These are phyloP conservation scores for Cranoglanis bouderius DNA, from an alignment of 2,113 vertebrate species.

Conservation along the genomic window DNA sequence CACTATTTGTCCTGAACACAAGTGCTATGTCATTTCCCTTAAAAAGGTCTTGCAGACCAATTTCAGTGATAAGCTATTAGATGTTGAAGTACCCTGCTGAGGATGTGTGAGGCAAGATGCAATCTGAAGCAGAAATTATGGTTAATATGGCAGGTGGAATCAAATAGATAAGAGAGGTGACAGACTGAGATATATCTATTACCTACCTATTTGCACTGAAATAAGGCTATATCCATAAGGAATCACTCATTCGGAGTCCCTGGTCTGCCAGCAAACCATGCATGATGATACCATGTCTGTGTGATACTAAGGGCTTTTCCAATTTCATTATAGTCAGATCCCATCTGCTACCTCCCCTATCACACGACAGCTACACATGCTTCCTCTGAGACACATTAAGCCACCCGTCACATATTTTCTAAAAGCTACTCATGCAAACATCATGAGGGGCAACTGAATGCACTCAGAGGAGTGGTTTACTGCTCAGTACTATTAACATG, in stretches of 20 bases:
- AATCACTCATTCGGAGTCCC: background rate
- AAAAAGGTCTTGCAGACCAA: background rate
- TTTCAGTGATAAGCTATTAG: conserved; percentile 32
- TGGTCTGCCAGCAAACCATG: background rate
- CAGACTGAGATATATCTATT: background rate
- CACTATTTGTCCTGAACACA: background rate
- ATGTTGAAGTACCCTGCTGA: conserved; percentile 20
- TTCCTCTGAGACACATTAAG: background rate
- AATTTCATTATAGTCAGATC: background rate
- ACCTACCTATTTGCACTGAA: background rate
- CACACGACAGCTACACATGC: background rate
- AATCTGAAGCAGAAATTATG: conserved; percentile 12
- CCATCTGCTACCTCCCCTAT: background rate
- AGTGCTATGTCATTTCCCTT: conserved; percentile 15
- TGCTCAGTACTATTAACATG: background rate
- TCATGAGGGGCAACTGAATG: background rate
- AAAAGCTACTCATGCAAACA: background rate
- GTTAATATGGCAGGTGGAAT: background rate
- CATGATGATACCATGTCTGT: background rate
- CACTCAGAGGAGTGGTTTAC: background rate
- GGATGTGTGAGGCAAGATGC: background rate
- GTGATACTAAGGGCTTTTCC: background rate
- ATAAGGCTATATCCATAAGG: background rate
- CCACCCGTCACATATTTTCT: background rate
- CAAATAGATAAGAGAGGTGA: background rate